Percentiles rank a stretch among this genome's conserved stretches.
Conservation (phyloP, 2,888 invertebrate species). For the Sarcophaga rosellei region DNA sequence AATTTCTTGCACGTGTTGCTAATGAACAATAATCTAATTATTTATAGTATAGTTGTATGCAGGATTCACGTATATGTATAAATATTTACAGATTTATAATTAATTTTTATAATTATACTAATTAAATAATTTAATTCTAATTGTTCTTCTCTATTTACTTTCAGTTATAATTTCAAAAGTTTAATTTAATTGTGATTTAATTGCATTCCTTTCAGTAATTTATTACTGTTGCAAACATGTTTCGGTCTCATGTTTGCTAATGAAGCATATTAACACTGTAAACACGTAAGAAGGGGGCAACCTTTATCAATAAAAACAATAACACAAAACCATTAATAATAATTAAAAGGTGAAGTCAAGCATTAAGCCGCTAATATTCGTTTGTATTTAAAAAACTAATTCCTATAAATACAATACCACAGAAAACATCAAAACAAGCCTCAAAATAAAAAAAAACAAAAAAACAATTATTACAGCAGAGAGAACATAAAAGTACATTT, state of each 20-base stretch:
- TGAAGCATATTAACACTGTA: slow-evolving; percentile 33
- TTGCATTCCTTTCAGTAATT: too few species aligned
- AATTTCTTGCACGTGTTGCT: too few species aligned
- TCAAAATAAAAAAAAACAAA: neutral
- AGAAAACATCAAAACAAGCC: neutral
- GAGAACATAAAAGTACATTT: neutral
- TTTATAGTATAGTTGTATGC: too few species aligned
- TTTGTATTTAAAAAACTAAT: slow-evolving; percentile 4
- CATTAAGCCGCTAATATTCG: slow-evolving; percentile 23
- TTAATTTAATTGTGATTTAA: too few species aligned
- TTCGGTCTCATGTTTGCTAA: neutral
- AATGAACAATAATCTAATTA: too few species aligned
- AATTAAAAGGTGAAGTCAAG: slow-evolving; percentile 43
- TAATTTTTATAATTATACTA: too few species aligned
- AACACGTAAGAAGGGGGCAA: slow-evolving; percentile 22
- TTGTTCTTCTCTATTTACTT: too few species aligned
- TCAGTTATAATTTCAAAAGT: too few species aligned
- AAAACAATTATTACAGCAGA: neutral
- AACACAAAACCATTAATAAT: neutral
- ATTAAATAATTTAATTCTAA: too few species aligned
- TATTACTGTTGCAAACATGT: neutral
- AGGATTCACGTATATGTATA: too few species aligned
- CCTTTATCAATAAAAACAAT: neutral
- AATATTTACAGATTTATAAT: too few species aligned
- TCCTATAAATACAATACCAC: slow-evolving; percentile 23